Conservation (phyloP, 2,113 vertebrate genomes). For the Pseudopipra pipra region DNA sequence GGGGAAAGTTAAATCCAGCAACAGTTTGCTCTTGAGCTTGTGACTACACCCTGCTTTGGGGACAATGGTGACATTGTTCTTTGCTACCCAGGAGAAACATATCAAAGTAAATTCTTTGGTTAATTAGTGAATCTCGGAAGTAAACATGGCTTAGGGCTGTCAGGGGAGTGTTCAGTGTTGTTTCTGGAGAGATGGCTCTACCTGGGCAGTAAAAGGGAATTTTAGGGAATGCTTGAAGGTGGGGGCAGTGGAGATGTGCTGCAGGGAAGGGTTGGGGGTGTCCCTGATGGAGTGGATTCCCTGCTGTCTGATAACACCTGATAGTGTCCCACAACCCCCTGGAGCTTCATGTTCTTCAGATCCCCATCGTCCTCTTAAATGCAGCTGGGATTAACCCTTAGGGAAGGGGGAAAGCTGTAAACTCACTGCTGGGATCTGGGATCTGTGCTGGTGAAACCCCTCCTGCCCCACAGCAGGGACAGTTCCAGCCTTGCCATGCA, state of each 20-base stretch:
- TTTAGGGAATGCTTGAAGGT: background rate
- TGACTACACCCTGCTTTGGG: background rate
- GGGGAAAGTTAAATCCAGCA: background rate
- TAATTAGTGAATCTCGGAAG: background rate
- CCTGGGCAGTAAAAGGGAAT: background rate
- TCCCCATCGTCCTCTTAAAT: background rate
- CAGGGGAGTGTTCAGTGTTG: background rate
- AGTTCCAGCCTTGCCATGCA: background rate
- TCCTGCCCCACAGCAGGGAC: background rate
- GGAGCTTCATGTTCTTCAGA: background rate
- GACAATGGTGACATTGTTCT: conserved; percentile 27
- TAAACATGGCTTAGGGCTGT: background rate
- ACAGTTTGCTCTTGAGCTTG: background rate
- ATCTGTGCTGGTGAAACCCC: background rate
- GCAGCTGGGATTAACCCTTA: background rate
- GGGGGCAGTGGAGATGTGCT: background rate
- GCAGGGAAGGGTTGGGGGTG: background rate
- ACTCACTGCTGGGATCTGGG: background rate
- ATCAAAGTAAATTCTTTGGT: background rate
- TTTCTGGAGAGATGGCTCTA: background rate
- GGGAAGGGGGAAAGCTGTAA: background rate
- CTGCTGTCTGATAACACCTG: background rate
- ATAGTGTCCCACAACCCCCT: background rate
- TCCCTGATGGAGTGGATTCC: background rate
- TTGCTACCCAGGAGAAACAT: background rate